Evolutionary conservation across 2,797 vertebrate species (phyloP).

Genomic region (Lepilemur ruficaudatus): DNA sequence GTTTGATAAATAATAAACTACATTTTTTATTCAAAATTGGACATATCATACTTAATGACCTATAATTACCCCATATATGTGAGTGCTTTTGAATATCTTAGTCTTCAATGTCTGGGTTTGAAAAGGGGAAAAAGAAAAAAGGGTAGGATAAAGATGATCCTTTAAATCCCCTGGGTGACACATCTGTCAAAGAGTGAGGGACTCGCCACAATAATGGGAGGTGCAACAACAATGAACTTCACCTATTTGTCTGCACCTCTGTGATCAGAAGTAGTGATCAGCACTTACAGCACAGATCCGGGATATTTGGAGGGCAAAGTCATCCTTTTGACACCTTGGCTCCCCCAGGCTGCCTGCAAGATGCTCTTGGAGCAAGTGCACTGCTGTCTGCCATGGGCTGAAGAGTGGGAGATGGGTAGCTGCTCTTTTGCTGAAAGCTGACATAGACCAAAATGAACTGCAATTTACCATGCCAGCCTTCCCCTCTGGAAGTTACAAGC

Average conservation of each 20-base stretch:
- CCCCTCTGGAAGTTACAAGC: neutral
- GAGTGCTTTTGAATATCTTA: neutral
- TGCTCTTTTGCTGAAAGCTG: neutral
- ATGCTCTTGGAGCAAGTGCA: too few relatives aligned
- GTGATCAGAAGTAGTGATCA: neutral
- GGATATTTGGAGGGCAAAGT: neutral
- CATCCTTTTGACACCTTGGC: neutral
- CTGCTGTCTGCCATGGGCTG: too few relatives aligned
- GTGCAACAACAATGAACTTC: too few relatives aligned
- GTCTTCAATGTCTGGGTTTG: neutral
- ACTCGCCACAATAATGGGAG: neutral
- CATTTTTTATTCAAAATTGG: too few relatives aligned
- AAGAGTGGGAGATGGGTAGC: neutral
- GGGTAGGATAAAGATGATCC: neutral
- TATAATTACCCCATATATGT: neutral
- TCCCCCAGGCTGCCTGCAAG: neutral
- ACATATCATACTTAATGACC: too few relatives aligned
- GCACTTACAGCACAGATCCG: neutral
- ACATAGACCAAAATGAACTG: neutral
- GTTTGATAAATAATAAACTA: too few relatives aligned
- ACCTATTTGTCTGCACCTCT: neutral
- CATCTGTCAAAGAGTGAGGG: rapidly evolving
- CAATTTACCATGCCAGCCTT: neutral
- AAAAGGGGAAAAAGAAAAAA: neutral
- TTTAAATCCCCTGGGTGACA: neutral